Conservation (phyloP, 2,797 vertebrate genomes). For the Bufotes viridis region DNA sequence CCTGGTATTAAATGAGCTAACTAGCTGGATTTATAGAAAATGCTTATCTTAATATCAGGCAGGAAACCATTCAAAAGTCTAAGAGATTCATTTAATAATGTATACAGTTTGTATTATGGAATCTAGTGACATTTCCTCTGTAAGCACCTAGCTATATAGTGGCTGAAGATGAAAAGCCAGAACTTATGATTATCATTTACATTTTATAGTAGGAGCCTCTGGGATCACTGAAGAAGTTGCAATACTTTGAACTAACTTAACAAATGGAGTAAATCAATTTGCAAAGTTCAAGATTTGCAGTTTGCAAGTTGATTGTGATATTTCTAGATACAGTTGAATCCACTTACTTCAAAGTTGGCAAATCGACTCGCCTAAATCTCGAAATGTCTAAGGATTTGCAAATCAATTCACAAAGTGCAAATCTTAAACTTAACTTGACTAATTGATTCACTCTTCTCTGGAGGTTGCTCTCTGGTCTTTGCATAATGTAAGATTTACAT, state of each 20-base stretch:
- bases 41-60: no score
- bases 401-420: neutral
- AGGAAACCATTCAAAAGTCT: no score
- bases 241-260: neutral
- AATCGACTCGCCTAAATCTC: slow-evolving; percentile 4
- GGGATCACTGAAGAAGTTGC: neutral
- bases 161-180: neutral
- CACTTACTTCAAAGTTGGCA: neutral
- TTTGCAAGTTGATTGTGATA: neutral
- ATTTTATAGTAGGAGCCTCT: neutral
- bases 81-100: no score
- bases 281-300: neutral
- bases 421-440: neutral
- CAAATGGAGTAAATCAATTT: slow-evolving; percentile 5
- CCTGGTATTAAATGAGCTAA: no score
- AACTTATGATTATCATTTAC: neutral
- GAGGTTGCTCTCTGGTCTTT: neutral
- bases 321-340: neutral
- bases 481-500: neutral
- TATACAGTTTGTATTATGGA: no score
- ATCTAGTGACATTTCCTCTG: no score
- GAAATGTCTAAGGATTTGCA: neutral
- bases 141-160: no score
- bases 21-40: no score
- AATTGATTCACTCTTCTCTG: neutral